Evolutionary conservation across 2,888 invertebrate genomes (phyloP).

Genomic region (Rotaria magnacalcarata): DNA sequence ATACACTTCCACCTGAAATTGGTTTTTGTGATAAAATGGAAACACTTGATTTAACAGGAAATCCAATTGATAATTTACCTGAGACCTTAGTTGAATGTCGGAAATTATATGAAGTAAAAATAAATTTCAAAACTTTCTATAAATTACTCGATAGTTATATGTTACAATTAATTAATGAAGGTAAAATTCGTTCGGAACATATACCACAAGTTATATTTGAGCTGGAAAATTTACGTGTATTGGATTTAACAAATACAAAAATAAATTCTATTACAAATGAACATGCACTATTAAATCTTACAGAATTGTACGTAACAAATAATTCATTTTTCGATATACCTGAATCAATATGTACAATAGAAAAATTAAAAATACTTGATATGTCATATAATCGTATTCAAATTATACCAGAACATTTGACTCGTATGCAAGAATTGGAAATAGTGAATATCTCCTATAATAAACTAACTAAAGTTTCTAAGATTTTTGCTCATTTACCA

Average conservation of each 20-base stretch:
- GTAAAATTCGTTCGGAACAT: conserved; percentile 58
- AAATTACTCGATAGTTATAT: conserved; percentile 55
- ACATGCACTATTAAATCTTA: conserved; percentile 51
- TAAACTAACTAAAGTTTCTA: not conserved
- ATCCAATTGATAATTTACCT: conserved; percentile 57
- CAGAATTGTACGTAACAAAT: conserved; percentile 53
- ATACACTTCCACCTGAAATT: conserved; percentile 57
- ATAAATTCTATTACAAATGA: conserved; percentile 57
- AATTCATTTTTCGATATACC: conserved; percentile 52
- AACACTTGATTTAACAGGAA: conserved; percentile 57
- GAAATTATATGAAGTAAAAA: conserved; percentile 53
- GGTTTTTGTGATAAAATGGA: conserved; percentile 58
- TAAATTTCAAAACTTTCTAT: conserved; percentile 56
- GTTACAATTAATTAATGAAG: conserved; percentile 55
- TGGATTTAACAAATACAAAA: conserved; percentile 57
- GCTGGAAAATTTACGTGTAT: conserved; percentile 53
- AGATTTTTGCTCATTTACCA: too few species aligned
- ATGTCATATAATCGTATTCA: conserved; percentile 10
- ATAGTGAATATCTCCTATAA: not conserved
- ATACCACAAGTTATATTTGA: conserved; percentile 58
- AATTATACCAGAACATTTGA: not conserved
- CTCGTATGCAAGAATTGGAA: not conserved
- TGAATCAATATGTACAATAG: conserved; percentile 11
- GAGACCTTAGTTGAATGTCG: conserved; percentile 57
- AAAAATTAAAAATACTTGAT: conserved; percentile 19